Evolutionary conservation across 1,140 invertebrate species (phyloP), one percentile per base, ranked within the genome.

Genomic region (Tetraneura akinire): DNA sequence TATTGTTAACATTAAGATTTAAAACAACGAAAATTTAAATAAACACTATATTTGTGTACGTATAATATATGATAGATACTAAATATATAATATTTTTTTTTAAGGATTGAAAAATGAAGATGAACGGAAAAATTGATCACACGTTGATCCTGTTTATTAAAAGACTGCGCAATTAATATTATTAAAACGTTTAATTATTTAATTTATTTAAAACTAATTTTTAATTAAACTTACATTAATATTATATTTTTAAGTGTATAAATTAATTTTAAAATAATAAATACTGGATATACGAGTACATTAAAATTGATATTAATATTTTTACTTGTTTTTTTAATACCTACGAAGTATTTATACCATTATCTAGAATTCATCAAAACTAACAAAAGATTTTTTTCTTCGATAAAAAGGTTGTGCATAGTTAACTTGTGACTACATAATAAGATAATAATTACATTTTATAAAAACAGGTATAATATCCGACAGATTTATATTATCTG

Each of bases 131-230:
- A 8, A 10, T 57, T 10, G 8, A 18, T 47, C 23, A n/a, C 6
- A 18, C 8, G 14, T 45, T 57, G 11, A 57, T 62, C 42, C 10
- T 18, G 37, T 60, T 21, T 47, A 74, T 29, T 42, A 78, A 60
- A 78, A 78, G 74, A 78, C 74, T 78, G 74, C 60, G 73, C 55
- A 29, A 26, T 18, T n/a, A n/a, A n/a, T n/a, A n/a, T n/a, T 78
- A 60, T 47, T 26, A 45, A 42, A 76, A 62, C 14, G 9, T 60
- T 57, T 5, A 60, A 76, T 60, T 47, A 68, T n/a, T 37, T 11
- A 37, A 64, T 42, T 4, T 68, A 47, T 26, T 8, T 66, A 42
- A 11, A 5, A 32, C 42, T 68, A 68, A 68, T n/a, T 45, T 47
- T 26, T 68, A 5, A 68, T 47, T 47, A n/a, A n/a, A n/a, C n/a